Evolutionary conservation across 1,140 invertebrate genomes (phyloP), one percentile per base, ranked within the genome.

Genomic region (Drosophila repleta): DNA sequence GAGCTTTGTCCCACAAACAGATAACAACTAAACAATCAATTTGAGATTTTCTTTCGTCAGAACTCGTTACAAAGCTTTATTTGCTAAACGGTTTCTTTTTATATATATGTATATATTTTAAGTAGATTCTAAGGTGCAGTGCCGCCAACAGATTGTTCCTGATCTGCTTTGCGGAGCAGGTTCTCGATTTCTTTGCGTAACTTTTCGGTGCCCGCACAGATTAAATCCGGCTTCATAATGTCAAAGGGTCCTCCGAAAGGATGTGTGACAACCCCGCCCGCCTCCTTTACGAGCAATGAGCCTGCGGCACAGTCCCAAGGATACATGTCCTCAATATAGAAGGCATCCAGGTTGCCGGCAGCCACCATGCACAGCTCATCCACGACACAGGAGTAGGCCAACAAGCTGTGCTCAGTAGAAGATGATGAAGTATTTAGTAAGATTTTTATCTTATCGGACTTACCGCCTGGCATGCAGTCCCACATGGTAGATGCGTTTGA

Each of bases 291-390:
- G 51, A 97, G 95, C 24, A 97, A 82, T 74, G 93, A 93, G 7
- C 94, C 95, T 4, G 95, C 95, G 39, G 95, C 95, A 52, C 95
- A 94, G 76, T 96, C 95, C 95, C 95, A 96, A 45, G 93, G 93
- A 55, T 95, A 94, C 73, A 96, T 92, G 35, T 94, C 93, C 90
- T 95, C 95, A 73, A 96, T 95, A 46, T 95, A 94, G 90, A 96
- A 96, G 3, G 93, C 95, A 92, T 97, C 96, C 13, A 94, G 92
- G 76, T 93, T 92, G 41, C 96, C 96, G 81, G 93, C 93, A 11
- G 96, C 96, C 7, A 97, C 94, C 67, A 94, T 94, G 80, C 95
- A 95, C 61, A 96, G 92, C 20, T 96, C 79, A 49, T 90, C 87
- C 35, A 91, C 89, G 18, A 91, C 90, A 53, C 76, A 89, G 8